phyloP scores from a whole-genome alignment of 2,113 vertebrate species.

The Bettongia penicillata region DNA sequence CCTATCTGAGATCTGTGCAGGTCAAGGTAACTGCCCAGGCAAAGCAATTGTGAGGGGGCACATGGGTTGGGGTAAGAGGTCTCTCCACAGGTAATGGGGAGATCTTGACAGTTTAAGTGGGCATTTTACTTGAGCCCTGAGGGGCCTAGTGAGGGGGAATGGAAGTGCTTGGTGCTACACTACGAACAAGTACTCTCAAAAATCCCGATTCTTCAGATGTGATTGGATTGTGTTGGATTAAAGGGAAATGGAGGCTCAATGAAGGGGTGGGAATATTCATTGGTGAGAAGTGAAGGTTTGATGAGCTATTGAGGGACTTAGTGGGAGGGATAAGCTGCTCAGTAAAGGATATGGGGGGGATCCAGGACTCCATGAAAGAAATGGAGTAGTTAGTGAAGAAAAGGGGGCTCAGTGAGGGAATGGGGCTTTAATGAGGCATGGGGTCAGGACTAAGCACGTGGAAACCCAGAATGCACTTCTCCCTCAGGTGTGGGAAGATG shows the following conservation, averaged over 20 bases:
- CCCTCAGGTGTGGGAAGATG: background rate
- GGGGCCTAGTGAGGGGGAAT: background rate
- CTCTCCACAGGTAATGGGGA: background rate
- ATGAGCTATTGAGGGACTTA: background rate
- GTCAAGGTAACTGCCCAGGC: conserved; percentile 26
- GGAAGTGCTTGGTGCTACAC: background rate
- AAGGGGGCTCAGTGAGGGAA: background rate
- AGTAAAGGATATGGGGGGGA: background rate
- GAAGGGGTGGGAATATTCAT: background rate
- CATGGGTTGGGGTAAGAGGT: background rate
- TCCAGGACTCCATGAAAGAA: conserved; percentile 14
- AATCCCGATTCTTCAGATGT: conserved; percentile 36
- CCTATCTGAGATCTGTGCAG: background rate
- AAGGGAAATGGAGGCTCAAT: conserved; percentile 19
- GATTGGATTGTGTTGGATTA: conserved; percentile 12
- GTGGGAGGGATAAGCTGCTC: background rate
- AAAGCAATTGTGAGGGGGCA: background rate
- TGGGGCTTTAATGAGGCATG: background rate
- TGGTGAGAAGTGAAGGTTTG: background rate
- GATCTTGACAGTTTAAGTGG: conserved; percentile 18
- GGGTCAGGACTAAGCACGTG: background rate
- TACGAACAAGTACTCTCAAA: background rate
- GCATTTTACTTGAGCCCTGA: background rate
- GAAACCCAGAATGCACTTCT: conserved; percentile 1
- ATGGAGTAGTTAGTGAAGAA: background rate